phyloP scores from a whole-genome alignment of 2,797 vertebrate species.

The Pangasius larnaudii region DNA sequence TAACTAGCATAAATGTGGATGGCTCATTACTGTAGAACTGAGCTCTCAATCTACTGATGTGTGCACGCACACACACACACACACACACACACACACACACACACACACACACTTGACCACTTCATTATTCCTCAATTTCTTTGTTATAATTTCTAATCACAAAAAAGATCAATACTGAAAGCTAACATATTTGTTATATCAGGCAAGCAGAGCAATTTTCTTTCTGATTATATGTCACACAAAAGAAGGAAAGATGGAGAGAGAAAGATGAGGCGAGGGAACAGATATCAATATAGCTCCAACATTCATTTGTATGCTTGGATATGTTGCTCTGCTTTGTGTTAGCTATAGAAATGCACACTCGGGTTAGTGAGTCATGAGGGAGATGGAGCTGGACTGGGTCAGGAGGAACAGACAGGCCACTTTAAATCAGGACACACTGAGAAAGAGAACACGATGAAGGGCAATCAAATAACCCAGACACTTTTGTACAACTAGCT shows the following conservation, averaged over 20 bases:
- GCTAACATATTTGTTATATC: neutral
- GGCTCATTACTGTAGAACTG: slow-evolving; percentile 12
- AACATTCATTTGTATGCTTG: neutral
- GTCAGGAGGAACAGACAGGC: slow-evolving; percentile 16
- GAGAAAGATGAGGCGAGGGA: neutral
- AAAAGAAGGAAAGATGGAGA: neutral
- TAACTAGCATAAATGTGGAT: neutral
- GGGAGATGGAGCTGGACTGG: slow-evolving; percentile 5
- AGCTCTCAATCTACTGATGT: slow-evolving; percentile 15
- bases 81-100: neutral
- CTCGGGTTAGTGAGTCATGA: slow-evolving; percentile 9
- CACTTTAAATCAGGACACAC: slow-evolving; percentile 25
- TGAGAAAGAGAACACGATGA: neutral
- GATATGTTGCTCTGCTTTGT: slow-evolving; percentile 19
- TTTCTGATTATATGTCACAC: neutral
- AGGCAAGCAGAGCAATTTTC: neutral
- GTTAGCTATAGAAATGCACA: slow-evolving; percentile 23
- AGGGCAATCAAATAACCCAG: slow-evolving; percentile 16
- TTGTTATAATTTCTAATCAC: neutral
- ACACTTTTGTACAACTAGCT: neutral
- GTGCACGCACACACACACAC: neutral
- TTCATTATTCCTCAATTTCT: neutral
- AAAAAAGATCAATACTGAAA: neutral
- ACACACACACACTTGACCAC: neutral
- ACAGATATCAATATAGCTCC: neutral